phyloP scores from a whole-genome alignment of 2,888 invertebrate genomes.

The Lasioglossum morio region DNA sequence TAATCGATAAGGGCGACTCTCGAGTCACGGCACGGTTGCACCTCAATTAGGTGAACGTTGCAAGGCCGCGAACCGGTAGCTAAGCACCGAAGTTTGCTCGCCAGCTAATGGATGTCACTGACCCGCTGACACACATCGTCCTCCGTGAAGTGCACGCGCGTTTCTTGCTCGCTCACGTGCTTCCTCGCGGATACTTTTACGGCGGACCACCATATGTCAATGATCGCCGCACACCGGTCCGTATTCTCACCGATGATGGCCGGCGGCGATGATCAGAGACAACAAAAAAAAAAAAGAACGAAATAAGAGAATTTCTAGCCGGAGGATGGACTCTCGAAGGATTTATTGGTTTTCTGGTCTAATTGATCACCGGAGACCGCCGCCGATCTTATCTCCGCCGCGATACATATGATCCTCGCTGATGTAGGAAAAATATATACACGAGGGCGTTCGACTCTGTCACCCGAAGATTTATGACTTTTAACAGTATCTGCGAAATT shows the following conservation, averaged over 20 bases:
- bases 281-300: background rate
- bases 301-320: constrained; percentile 13
- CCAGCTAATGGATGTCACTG: constrained; percentile 71
- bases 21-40: constrained; percentile 11
- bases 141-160: constrained; percentile 60
- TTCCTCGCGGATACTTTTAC: constrained; percentile 48
- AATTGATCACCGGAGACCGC: constrained; percentile 45
- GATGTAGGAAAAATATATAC: constrained; percentile 42
- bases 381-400: constrained; percentile 38
- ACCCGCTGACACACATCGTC: constrained; percentile 75
- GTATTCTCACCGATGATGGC: constrained; percentile 13
- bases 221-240: constrained; percentile 44
- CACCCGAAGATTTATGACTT: constrained; percentile 23
- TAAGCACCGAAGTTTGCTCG: constrained; percentile 63
- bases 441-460: constrained; percentile 22
- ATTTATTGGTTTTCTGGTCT: constrained; percentile 38
- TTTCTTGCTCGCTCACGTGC: constrained; percentile 57
- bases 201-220: constrained; percentile 44
- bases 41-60: constrained; percentile 45
- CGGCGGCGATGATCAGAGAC: background rate
- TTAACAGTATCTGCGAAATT: constrained; percentile 8
- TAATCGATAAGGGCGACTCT: background rate
- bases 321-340: constrained; percentile 29
- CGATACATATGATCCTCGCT: constrained; percentile 11
- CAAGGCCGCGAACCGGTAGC: constrained; percentile 54